Evolutionary conservation across 2,888 invertebrate genomes (phyloP).

Genomic region (Scaptomyza polygonia): DNA sequence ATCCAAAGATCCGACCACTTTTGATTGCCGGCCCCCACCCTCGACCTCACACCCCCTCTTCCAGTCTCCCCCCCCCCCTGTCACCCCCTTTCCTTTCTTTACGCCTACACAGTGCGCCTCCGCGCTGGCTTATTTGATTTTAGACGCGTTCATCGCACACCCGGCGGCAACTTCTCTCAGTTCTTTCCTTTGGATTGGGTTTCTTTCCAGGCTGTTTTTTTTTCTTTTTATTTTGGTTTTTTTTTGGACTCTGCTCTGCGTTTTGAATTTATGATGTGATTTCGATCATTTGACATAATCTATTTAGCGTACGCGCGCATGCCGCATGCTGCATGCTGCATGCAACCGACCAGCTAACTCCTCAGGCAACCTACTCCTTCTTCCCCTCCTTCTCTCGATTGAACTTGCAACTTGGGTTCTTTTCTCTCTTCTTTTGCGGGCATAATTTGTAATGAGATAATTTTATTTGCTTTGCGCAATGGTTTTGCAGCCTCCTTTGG

Average conservation of each 20-base stretch:
- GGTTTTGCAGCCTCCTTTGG: slow-evolving; percentile 37
- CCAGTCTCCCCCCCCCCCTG: background rate
- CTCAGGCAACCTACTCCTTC: slow-evolving; percentile 28
- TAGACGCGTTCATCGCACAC: slow-evolving; percentile 70
- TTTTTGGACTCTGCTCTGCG: slow-evolving; percentile 26
- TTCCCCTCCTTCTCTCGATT: slow-evolving; percentile 1
- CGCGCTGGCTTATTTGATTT: slow-evolving; percentile 76
- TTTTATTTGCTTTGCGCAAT: slow-evolving; percentile 82
- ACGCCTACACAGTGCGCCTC: slow-evolving; percentile 64
- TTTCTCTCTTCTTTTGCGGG: slow-evolving; percentile 51
- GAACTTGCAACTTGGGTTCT: slow-evolving; percentile 14
- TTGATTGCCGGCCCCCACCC: slow-evolving; percentile 4
- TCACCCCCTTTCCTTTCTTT: slow-evolving; percentile 16
- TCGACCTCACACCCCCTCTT: background rate
- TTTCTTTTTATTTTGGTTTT: slow-evolving; percentile 10
- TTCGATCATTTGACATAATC: slow-evolving; percentile 84
- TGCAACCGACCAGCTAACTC: slow-evolving; percentile 27
- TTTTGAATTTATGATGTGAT: slow-evolving; percentile 83
- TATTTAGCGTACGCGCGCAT: slow-evolving; percentile 78
- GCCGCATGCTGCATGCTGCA: slow-evolving; percentile 22
- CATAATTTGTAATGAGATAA: slow-evolving; percentile 81
- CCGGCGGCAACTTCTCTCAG: slow-evolving; percentile 55
- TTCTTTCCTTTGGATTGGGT: slow-evolving; percentile 25
- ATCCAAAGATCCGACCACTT: slow-evolving; percentile 42
- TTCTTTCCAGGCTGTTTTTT: slow-evolving; percentile 9